Conservation (phyloP, 1,140 invertebrate genomes). For the Euschistus heros region DNA sequence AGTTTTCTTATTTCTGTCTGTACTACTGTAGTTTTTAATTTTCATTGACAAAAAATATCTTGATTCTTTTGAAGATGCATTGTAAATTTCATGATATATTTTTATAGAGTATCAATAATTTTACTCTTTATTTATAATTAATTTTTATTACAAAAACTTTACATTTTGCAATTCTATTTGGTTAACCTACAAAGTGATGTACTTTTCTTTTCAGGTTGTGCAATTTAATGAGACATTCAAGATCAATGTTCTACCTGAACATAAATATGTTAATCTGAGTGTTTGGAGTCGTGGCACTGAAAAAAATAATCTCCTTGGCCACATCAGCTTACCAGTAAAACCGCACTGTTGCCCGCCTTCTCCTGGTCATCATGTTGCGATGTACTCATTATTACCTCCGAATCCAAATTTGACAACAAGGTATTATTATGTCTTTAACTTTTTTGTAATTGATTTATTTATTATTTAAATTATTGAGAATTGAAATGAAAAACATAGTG, state of each 20-base stretch:
- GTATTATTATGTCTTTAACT: slow-evolving; percentile 31
- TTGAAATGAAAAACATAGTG: no score
- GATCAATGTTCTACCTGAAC: slow-evolving; percentile 56
- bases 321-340: slow-evolving; percentile 68
- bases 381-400: slow-evolving; percentile 59
- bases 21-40: no score
- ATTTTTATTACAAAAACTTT: slow-evolving; percentile 1
- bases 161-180: no score
- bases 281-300: slow-evolving; percentile 54
- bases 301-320: slow-evolving; percentile 57
- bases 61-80: no score
- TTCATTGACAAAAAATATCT: no score
- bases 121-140: neutral
- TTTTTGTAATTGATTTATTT: no score
- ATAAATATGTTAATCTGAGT: slow-evolving; percentile 70
- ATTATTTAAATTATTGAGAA: no score
- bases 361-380: slow-evolving; percentile 65
- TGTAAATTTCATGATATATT: no score
- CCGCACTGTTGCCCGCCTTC: slow-evolving; percentile 69
- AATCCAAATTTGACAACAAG: slow-evolving; percentile 44
- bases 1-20: no score
- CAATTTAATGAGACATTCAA: slow-evolving; percentile 63
- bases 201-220: slow-evolving; percentile 44
- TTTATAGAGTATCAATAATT: neutral
- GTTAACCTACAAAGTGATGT: no score